Evolutionary conservation across 64 coral and sea anemone species (phyloP).

Genomic region (Stylophora pistillata): DNA sequence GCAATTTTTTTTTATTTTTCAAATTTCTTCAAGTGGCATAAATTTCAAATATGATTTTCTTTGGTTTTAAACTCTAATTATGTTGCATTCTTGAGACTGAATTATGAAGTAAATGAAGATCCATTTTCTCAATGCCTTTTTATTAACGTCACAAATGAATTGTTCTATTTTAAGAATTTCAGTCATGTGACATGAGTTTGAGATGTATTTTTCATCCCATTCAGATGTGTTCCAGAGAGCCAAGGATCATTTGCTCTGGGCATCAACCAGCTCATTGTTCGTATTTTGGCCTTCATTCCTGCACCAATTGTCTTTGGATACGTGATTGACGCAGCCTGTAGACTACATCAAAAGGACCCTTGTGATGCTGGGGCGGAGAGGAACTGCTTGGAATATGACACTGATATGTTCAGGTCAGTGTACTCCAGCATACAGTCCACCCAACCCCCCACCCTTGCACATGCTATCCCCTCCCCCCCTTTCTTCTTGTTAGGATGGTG

Average conservation of each 20-base stretch:
- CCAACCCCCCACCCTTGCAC: background rate
- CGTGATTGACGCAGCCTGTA: slow-evolving; percentile 78
- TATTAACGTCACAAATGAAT: too few relatives aligned
- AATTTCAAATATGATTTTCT: too few relatives aligned
- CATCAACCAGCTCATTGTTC: slow-evolving; percentile 80
- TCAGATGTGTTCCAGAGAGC: slow-evolving; percentile 95
- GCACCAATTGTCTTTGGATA: slow-evolving; percentile 81
- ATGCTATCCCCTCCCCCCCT: too few relatives aligned
- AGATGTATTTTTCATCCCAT: background rate
- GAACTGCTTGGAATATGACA: slow-evolving; percentile 95
- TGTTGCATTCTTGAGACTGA: too few relatives aligned
- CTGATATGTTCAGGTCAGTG: slow-evolving; percentile 76
- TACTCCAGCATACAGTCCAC: background rate
- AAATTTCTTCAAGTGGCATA: too few relatives aligned
- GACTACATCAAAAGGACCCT: slow-evolving; percentile 74
- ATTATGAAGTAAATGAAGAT: too few relatives aligned
- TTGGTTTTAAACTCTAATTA: too few relatives aligned
- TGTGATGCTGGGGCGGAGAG: slow-evolving; percentile 69
- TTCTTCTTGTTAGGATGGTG: too few relatives aligned
- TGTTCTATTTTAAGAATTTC: too few relatives aligned
- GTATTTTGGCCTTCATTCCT: slow-evolving; percentile 92
- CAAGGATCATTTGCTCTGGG: slow-evolving; percentile 95
- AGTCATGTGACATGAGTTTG: too few relatives aligned
- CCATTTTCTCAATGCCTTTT: too few relatives aligned
- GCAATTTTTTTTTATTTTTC: too few relatives aligned